Percentiles rank a stretch among this genome's conserved stretches.
phyloP scores from a whole-genome alignment of 2,113 vertebrate genomes.

The Prunella himalayana region DNA sequence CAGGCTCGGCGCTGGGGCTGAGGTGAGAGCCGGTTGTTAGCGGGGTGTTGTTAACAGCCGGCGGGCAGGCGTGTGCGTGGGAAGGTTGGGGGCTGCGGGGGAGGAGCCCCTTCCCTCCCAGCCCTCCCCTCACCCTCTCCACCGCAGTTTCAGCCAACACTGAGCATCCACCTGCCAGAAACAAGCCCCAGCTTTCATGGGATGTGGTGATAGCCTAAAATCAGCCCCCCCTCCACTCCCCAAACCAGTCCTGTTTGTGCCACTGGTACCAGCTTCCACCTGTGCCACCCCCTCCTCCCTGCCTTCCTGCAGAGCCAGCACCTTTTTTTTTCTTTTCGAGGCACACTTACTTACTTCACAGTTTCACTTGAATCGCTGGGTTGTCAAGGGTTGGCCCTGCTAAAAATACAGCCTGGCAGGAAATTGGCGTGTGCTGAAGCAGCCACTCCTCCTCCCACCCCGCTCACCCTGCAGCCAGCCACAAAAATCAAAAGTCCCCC shows the following conservation, averaged over 20 bases:
- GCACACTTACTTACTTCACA: neutral
- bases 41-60: slow-evolving; percentile 34
- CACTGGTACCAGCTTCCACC: neutral
- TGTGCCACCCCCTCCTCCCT: neutral
- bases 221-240: neutral
- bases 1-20: neutral
- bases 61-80: slow-evolving; percentile 28
- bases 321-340: neutral
- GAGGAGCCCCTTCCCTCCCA: neutral
- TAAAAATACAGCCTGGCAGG: slow-evolving; percentile 49
- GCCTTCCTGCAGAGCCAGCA: neutral
- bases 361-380: neutral
- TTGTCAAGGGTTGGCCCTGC: neutral
- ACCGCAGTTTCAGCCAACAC: accelerated
- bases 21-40: slow-evolving; percentile 55
- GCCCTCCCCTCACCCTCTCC: neutral
- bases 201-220: neutral
- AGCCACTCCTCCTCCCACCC: neutral
- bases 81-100: neutral
- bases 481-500: neutral
- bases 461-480: neutral
- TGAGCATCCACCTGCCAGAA: neutral
- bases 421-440: neutral
- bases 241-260: neutral
- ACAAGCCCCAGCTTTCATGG: neutral